phyloP scores from a whole-genome alignment of 2,113 vertebrate genomes.

The Cryptotis parvus region DNA sequence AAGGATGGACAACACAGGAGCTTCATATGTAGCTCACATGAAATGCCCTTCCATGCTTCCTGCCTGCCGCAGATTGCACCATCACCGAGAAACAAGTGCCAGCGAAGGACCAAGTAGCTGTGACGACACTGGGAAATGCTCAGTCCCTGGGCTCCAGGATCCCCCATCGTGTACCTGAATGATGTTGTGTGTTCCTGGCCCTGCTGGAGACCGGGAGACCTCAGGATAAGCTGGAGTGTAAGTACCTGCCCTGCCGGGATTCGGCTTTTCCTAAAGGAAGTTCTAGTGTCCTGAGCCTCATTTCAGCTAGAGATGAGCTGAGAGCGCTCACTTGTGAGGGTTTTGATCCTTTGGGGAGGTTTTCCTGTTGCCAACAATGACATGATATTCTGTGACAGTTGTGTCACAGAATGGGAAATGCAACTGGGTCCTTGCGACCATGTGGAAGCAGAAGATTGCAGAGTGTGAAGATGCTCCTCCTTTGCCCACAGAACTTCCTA shows the following conservation, averaged over 20 bases:
- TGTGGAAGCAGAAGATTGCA: not conserved
- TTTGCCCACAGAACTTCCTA: not conserved
- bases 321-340: not conserved
- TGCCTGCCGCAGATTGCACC: constrained; percentile 59
- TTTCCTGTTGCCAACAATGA: too few species aligned
- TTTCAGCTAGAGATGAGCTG: not conserved
- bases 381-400: too few species aligned
- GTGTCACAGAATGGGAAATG: not conserved
- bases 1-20: too few species aligned
- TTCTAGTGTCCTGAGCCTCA: not conserved
- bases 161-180: constrained; percentile 94
- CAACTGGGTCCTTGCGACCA: not conserved
- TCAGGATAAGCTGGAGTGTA: constrained; percentile 97
- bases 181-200: constrained; percentile 97
- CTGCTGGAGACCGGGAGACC: constrained; percentile 95
- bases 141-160: constrained; percentile 62
- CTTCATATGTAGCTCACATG: not conserved
- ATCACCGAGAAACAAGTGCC: not conserved
- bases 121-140: not conserved
- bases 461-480: not conserved
- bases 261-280: not conserved
- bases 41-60: not conserved
- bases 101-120: not conserved
- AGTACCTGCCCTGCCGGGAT: constrained; percentile 80
- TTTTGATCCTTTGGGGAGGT: not conserved